Evolutionary conservation across 2,113 vertebrate species (phyloP).

Genomic region (Emydura subglobosa): DNA sequence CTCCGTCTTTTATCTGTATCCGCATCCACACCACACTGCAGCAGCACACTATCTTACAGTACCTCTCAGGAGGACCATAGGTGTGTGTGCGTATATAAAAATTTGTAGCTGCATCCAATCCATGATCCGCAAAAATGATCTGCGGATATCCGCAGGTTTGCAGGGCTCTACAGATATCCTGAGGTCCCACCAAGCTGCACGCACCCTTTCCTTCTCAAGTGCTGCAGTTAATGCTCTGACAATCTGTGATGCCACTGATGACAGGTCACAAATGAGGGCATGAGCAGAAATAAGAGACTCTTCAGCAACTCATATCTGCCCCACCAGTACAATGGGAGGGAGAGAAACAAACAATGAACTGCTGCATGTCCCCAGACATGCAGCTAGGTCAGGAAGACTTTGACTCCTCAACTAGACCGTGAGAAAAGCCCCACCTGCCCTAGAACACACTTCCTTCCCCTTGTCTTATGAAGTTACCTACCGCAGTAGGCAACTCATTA

Average conservation of each 20-base stretch:
- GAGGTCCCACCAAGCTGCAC: slow-evolving; percentile 52
- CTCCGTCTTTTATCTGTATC: too few species aligned
- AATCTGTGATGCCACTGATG: slow-evolving; percentile 1
- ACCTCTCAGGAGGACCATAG: too few species aligned
- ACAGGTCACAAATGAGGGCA: background rate
- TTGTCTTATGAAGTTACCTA: slow-evolving; percentile 59
- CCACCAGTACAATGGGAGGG: slow-evolving; percentile 11
- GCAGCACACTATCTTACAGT: too few species aligned
- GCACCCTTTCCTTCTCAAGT: slow-evolving; percentile 33
- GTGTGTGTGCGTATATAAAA: too few species aligned
- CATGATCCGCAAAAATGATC: too few species aligned
- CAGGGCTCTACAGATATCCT: slow-evolving; percentile 16
- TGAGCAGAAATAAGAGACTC: background rate
- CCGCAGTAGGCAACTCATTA: slow-evolving; percentile 60
- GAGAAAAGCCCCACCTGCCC: slow-evolving; percentile 39
- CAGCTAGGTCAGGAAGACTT: slow-evolving; percentile 24
- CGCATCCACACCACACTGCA: too few species aligned
- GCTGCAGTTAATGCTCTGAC: background rate
- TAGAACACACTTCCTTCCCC: background rate
- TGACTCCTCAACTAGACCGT: background rate
- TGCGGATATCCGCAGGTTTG: too few species aligned
- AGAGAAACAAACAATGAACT: background rate
- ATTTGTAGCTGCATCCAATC: too few species aligned
- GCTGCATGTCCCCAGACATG: background rate
- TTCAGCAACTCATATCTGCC: slow-evolving; percentile 28